Evolutionary conservation across 1,140 invertebrate species (phyloP), one percentile per base, ranked within the genome.

Genomic region (Neomicropteryx cornuta): DNA sequence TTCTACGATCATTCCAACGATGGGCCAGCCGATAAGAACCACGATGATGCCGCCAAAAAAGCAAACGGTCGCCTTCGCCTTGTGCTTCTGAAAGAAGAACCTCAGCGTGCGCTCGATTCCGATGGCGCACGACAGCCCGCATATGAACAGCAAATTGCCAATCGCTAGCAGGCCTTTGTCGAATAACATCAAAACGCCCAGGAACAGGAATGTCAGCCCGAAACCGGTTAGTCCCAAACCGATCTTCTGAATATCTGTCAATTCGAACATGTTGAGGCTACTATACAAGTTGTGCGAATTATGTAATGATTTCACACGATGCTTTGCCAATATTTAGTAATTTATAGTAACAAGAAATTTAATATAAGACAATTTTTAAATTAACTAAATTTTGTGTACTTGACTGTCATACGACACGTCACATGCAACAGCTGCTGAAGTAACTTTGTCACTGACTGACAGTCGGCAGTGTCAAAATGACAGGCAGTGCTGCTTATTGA

Each of bases 71-170:
- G 86, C 95, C 75, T 87, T 94, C 4, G 92, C 60, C 77, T 99
- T 99, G 58, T 99, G 93, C 39, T 79, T 69, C 75, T 99, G 95
- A 62, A 99, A 99, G 68, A 99, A 99, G 60, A 99, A 99, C 54
- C 86, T 79, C 49, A 97, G 83, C 18, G 95, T 98, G 58, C 94
- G 71, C 66, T 94, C 86, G 23, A 97, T 70, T 2, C 96, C 96
- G 53, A 99, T 97, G 2, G 99, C 90, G 70, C 94, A 94, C 28
- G 83, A 88, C 29, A 99, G 71, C 18, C 97, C 97, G 50, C 78
- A 73, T 48, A 99, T 83, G 64, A 99, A 99, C 21, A 99, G 69
- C 42, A 97, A 94, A 80, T 99, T 99, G 61, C 96, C 96, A 56
- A 99, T 94, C 8, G 96, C 96, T 32, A 99, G 70, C 43, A 99